These are phyloP conservation scores for Ditylenchus weischeri DNA, from an alignment of 2,888 invertebrate genomes.

Conservation along the genomic window DNA sequence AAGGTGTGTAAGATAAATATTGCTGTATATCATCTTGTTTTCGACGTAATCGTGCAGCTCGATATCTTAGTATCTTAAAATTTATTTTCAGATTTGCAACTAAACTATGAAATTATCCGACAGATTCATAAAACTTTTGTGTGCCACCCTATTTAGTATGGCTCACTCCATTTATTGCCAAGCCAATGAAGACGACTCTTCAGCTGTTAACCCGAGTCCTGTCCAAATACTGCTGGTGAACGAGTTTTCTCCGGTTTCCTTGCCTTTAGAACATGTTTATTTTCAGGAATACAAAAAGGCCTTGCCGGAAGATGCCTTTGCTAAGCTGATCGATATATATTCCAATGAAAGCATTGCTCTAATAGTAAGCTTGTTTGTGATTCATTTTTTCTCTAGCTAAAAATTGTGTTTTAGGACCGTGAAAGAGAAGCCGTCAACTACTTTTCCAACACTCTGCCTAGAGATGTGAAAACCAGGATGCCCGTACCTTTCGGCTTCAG, in stretches of 20 bases:
- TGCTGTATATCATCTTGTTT: too few species aligned
- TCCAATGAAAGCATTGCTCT: conserved; percentile 6
- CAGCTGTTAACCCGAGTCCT: too few species aligned
- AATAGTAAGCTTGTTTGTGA: conserved; percentile 1
- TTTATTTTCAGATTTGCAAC: too few species aligned
- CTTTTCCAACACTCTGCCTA: conserved; percentile 8
- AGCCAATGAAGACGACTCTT: too few species aligned
- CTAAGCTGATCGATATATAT: conserved; percentile 7
- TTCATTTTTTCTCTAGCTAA: background rate
- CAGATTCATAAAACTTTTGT: too few species aligned
- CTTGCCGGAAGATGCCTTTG: conserved; percentile 8
- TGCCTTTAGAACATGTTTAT: background rate
- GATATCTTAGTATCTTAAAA: too few species aligned
- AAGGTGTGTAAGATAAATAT: too few species aligned
- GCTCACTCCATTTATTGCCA: too few species aligned
- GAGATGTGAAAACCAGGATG: background rate
- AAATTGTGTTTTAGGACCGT: conserved; percentile 5
- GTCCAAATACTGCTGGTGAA: too few species aligned
- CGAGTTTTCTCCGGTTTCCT: background rate
- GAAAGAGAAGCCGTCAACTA: conserved; percentile 9
- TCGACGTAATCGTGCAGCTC: too few species aligned
- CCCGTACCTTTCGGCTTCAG: conserved; percentile 15
- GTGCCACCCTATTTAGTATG: too few species aligned
- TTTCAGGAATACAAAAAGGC: conserved; percentile 9
- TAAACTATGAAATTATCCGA: too few species aligned